A percentile compares a stretch with the other conserved stretches of the same genome.
Conservation (phyloP, 2,113 vertebrate species). For the Engraulis encrasicolus region DNA sequence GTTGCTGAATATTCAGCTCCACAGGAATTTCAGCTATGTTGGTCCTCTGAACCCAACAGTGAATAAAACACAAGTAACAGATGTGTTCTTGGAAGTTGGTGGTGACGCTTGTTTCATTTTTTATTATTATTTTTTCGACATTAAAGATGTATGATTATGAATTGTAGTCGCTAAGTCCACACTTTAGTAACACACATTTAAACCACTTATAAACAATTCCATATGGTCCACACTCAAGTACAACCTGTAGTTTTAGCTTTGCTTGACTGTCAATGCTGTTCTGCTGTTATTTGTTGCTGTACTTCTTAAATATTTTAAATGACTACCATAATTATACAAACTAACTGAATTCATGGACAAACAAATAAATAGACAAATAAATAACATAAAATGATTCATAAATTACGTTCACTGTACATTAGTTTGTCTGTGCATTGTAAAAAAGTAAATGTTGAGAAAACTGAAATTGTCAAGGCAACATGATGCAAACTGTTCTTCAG, state of each 20-base stretch:
- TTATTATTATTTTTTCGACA: background rate
- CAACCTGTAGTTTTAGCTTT: background rate
- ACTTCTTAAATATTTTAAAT: background rate
- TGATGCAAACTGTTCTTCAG: constrained; percentile 79
- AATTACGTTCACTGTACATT: constrained; percentile 69
- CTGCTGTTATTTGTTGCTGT: background rate
- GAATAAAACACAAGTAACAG: background rate
- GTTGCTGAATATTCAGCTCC: background rate
- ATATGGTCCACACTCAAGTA: background rate
- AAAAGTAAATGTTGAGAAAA: constrained; percentile 71
- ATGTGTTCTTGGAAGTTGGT: background rate
- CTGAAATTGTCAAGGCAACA: constrained; percentile 75
- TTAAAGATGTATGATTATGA: background rate
- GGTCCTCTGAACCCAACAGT: background rate
- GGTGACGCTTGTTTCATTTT: background rate
- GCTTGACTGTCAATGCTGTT: background rate
- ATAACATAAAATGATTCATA: constrained; percentile 86
- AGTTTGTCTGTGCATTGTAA: constrained; percentile 52
- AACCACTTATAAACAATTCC: constrained; percentile 27
- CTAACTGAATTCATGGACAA: constrained; percentile 30
- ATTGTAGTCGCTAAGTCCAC: background rate
- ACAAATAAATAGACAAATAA: constrained; percentile 36
- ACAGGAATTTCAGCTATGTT: background rate
- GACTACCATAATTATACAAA: background rate
- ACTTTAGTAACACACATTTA: constrained; percentile 11